Evolutionary conservation across 2,797 vertebrate species (phyloP), one percentile per base, ranked within the genome.

Genomic region (Anas flavirostris): DNA sequence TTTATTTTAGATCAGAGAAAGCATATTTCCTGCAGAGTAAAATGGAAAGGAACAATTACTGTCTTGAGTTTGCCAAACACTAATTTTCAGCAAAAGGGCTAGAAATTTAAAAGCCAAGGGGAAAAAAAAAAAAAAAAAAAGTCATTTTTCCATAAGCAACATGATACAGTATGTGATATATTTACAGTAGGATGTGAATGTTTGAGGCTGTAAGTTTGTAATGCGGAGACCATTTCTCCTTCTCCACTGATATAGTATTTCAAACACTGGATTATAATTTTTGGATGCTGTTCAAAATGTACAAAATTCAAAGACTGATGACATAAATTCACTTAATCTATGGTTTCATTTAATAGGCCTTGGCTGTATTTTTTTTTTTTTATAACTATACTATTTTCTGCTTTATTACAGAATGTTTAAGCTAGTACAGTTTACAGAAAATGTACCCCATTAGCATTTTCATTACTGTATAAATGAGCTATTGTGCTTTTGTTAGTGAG

Each of bases 181-280:
- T 94, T 95, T 92, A 93, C 35, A 79, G 68, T 59, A 88, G 70
- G 67, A 95, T 91, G 72, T 91, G 92, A 95, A 88, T 60, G 35
- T 94, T 93, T 94, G 85, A 67, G 59, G 48, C 67, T 92, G 11
- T 74, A 90, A 74, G 68, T 94, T 68, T 73, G 70, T 81, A 94
- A 88, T 39, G 21, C 59, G 31, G 33, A 86, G 74, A 78, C 39
- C 35, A 82, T 94, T 96, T 96, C 80, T 96, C 56, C 74, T 76
- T 95, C 74, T 94, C 16, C 60, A 58, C 35, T 90, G 90, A 92
- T 88, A 93, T 44, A 94, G 55, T 92, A 92, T 97, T 97, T 97
- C 93, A 98, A 96, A 92, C n/a, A 84, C 56, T 62, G 60, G 79
- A 95, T 96, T 96, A 91, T 60, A 92, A 88, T 94, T 96, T 97